Evolutionary conservation across 2,888 invertebrate species (phyloP).

Genomic region (Polyommatus icarus): DNA sequence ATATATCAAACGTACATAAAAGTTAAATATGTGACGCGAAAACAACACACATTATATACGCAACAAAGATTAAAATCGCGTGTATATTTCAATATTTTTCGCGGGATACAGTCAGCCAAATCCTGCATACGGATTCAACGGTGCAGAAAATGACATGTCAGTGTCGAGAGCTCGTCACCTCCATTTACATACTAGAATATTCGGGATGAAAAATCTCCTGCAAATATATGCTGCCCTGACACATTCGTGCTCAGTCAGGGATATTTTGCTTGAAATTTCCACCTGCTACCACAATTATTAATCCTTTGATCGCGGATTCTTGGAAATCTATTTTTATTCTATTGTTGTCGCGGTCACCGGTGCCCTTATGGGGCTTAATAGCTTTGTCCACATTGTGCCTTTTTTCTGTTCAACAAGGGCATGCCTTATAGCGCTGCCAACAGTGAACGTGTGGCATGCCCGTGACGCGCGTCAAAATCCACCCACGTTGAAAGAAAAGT

Average conservation of each 20-base stretch:
- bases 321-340: too few relatives aligned
- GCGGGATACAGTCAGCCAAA: slow-evolving; percentile 48
- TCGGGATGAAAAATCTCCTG: slow-evolving; percentile 25
- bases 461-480: too few relatives aligned
- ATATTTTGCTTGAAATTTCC: not conserved
- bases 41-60: not conserved
- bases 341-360: too few relatives aligned
- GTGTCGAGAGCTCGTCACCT: slow-evolving; percentile 44
- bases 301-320: too few relatives aligned
- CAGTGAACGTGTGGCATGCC: too few relatives aligned
- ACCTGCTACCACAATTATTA: too few relatives aligned
- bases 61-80: not conserved
- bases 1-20: not conserved
- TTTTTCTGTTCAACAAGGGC: too few relatives aligned
- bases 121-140: slow-evolving; percentile 54
- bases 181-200: slow-evolving; percentile 42
- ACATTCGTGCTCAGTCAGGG: not conserved
- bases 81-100: not conserved
- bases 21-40: not conserved
- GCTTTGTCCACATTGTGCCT: too few relatives aligned
- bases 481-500: too few relatives aligned
- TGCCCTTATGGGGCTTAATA: too few relatives aligned
- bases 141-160: slow-evolving; percentile 76
- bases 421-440: too few relatives aligned
- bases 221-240: not conserved